phyloP scores from a whole-genome alignment of 2,113 vertebrate genomes.

The Probosciger aterrimus region DNA sequence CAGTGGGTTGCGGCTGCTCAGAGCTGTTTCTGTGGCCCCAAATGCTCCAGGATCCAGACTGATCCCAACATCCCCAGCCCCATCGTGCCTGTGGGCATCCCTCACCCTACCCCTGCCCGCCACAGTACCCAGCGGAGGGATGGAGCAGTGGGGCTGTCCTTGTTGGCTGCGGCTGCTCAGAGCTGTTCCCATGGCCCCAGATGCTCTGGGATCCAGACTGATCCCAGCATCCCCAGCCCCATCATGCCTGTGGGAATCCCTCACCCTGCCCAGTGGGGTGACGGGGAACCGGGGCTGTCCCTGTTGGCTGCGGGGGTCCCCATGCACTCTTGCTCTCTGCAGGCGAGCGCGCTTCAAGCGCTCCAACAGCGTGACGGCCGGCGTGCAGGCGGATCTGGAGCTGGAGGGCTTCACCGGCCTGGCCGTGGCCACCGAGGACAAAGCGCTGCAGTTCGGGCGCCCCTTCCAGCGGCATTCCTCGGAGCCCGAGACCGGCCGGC shows the following conservation, averaged over 20 bases:
- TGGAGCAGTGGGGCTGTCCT: neutral
- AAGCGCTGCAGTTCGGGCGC: constrained; percentile 93
- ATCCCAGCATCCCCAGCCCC: neutral
- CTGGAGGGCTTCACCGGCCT: constrained; percentile 88
- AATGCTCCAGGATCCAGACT: neutral
- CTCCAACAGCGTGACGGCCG: constrained; percentile 97
- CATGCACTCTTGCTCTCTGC: neutral
- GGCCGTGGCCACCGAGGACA: constrained; percentile 91
- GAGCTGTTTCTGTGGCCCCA: neutral
- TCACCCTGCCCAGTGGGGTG: neutral
- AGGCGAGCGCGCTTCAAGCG: constrained; percentile 95
- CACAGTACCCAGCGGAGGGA: accelerated
- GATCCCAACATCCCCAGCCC: neutral
- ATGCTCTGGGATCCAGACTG: neutral
- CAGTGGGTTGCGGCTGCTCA: neutral
- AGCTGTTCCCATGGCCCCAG: neutral
- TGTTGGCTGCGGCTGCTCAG: neutral
- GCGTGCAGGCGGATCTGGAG: constrained; percentile 96
- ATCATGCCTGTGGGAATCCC: neutral
- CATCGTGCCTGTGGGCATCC: neutral
- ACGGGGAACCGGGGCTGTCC: neutral
- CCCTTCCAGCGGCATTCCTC: constrained; percentile 96
- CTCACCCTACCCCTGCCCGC: no score
- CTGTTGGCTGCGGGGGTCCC: accelerated
- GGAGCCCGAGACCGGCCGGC: constrained; percentile 86